A percentile compares a stretch with the other conserved stretches of the same genome.
Evolutionary conservation across 2,888 invertebrate genomes (phyloP).

Genomic region (Melanchra persicariae): DNA sequence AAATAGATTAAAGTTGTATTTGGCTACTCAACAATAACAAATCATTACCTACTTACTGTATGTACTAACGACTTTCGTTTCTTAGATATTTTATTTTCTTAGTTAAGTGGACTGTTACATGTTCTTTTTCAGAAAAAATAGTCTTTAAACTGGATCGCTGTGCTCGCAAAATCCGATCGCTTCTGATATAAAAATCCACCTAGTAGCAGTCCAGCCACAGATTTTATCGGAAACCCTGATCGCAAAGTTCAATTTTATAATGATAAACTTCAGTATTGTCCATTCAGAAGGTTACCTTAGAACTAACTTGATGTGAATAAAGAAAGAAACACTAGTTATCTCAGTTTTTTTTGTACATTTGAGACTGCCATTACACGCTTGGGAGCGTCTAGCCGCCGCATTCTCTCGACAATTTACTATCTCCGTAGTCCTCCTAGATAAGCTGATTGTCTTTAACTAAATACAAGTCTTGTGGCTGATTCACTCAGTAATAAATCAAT

Average conservation of each 20-base stretch:
- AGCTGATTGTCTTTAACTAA: constrained; percentile 49
- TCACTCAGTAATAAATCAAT: constrained; percentile 62
- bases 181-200: constrained; percentile 11
- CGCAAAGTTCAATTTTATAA: not conserved
- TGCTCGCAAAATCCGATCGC: not conserved
- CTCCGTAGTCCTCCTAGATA: constrained; percentile 20
- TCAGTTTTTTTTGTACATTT: constrained; percentile 15
- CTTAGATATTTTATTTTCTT: too few relatives aligned
- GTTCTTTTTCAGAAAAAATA: too few relatives aligned
- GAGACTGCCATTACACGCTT: not conserved
- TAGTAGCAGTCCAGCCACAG: not conserved
- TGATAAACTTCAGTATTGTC: not conserved
- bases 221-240: not conserved
- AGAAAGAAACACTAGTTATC: not conserved
- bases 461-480: constrained; percentile 44
- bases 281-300: not conserved
- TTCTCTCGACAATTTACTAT: constrained; percentile 23
- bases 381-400: constrained; percentile 23
- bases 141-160: too few relatives aligned
- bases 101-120: too few relatives aligned
- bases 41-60: too few relatives aligned
- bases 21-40: too few relatives aligned
- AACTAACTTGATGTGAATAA: not conserved
- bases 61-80: too few relatives aligned
- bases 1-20: too few relatives aligned